Conservation (phyloP, 1,140 invertebrate genomes). For the Dendroctonus valens region DNA sequence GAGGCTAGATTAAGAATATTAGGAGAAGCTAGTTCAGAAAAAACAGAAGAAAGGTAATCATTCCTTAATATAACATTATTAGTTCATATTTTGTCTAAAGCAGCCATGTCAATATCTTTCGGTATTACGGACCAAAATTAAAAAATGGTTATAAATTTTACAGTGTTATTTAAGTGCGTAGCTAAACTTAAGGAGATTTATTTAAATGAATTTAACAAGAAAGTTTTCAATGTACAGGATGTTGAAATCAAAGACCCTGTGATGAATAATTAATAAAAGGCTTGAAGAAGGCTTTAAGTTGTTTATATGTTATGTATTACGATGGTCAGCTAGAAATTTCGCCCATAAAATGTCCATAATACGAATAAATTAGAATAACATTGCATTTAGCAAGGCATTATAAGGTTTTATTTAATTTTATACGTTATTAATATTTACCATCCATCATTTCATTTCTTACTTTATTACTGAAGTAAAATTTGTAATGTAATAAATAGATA, state of each 20-base stretch:
- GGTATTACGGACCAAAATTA: not conserved
- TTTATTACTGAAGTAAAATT: conserved; percentile 1
- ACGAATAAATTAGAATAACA: not conserved
- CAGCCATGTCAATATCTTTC: not conserved
- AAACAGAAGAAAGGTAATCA: conserved; percentile 63
- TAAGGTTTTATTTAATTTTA: no score
- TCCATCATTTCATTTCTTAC: not conserved
- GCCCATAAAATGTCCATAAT: not conserved
- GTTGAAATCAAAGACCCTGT: no score
- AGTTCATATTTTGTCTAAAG: not conserved
- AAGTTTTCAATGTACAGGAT: not conserved
- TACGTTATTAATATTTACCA: not conserved
- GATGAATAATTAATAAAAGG: no score
- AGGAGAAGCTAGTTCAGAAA: conserved; percentile 77
- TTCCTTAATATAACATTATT: not conserved
- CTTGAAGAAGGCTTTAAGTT: no score
- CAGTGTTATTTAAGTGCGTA: not conserved
- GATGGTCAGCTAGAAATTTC: no score
- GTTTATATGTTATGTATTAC: no score
- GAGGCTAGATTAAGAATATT: conserved; percentile 79
- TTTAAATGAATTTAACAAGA: conserved; percentile 1
- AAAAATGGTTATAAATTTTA: not conserved
- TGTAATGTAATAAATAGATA: not conserved
- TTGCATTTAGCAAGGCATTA: not conserved
- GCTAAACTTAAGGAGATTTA: not conserved